phyloP scores from a whole-genome alignment of 2,113 vertebrate species.

The Capricornis sumatraensis region DNA sequence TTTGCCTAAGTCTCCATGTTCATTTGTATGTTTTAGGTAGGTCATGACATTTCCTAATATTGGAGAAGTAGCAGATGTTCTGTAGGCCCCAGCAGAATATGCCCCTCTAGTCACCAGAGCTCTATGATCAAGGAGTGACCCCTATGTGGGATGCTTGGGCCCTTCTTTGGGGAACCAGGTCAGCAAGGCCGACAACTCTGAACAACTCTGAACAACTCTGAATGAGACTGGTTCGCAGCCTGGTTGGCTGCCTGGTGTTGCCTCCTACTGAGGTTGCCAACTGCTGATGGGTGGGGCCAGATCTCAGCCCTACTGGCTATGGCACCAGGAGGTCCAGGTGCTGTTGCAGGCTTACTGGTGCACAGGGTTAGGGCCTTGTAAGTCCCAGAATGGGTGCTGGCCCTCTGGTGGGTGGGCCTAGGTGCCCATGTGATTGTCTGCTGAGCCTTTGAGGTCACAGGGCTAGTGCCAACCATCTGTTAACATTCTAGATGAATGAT shows the following conservation, averaged over 20 bases:
- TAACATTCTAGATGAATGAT: neutral
- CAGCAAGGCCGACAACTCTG: neutral
- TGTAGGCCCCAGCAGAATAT: neutral
- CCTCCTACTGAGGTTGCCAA: neutral
- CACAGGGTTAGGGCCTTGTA: neutral
- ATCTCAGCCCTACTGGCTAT: neutral
- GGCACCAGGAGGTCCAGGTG: neutral
- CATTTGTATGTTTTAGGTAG: neutral
- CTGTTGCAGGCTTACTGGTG: neutral
- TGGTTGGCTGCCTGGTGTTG: neutral
- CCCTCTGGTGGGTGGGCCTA: neutral
- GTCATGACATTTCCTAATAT: neutral
- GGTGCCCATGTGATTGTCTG: neutral
- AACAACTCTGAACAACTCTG: neutral
- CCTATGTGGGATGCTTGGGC: neutral
- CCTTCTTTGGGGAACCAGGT: neutral
- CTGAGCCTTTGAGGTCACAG: neutral
- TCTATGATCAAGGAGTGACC: neutral
- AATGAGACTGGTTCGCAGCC: neutral
- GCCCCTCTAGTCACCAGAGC: neutral
- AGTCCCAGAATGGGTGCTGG: neutral
- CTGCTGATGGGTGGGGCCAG: neutral
- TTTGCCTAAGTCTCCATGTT: neutral
- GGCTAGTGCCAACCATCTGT: neutral
- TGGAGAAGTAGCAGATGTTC: neutral